These are phyloP conservation scores for Bimastos eiseni DNA, from an alignment of 2,888 invertebrate genomes.

Conservation along the genomic window DNA sequence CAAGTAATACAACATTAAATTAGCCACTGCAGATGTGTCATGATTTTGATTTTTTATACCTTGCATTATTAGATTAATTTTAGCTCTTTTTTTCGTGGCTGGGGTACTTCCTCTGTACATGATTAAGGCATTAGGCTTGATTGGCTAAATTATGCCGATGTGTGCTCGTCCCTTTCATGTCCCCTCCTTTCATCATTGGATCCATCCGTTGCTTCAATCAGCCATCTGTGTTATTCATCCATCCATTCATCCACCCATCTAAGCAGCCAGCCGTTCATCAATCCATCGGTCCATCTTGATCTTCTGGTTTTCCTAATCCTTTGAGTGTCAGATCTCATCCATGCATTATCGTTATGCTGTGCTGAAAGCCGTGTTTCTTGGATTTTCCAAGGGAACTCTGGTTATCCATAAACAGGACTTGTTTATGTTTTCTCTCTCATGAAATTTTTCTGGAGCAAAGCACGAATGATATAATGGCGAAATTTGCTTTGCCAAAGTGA, in stretches of 20 bases:
- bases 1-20: not conserved
- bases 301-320: no score
- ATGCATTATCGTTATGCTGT: no score
- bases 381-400: no score
- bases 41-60: not conserved
- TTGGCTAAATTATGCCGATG: not conserved
- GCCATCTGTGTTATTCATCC: not conserved
- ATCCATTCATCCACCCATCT: not conserved
- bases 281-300: not conserved
- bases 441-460: no score
- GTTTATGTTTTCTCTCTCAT: no score
- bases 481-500: no score
- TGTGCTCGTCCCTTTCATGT: not conserved
- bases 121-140: not conserved
- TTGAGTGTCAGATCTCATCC: no score
- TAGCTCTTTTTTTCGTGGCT: not conserved
- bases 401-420: no score
- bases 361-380: no score
- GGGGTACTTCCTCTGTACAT: not conserved
- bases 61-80: not conserved
- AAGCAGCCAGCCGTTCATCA: not conserved
- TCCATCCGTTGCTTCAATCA: not conserved
- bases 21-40: not conserved
- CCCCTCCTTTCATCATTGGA: not conserved
- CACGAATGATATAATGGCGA: no score